Conservation (phyloP, 37 sponge, comb jelly and placozoan species). For the Haliclona indistincta region DNA sequence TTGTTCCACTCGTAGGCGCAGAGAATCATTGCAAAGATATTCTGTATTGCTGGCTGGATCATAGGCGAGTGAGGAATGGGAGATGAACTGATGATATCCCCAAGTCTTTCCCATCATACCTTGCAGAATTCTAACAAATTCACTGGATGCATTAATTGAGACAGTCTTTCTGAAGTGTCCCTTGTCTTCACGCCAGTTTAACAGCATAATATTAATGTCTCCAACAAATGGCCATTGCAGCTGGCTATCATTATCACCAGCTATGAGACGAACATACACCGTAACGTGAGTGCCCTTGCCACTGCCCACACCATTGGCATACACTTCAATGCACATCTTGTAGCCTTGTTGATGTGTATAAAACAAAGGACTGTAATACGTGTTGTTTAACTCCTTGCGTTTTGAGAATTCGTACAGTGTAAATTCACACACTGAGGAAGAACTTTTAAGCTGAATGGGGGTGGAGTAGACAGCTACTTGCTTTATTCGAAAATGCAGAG, state of each 20-base stretch:
- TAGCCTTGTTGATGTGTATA: conserved; percentile 80
- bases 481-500: background rate
- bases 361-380: conserved; percentile 80
- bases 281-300: conserved; percentile 74
- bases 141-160: no score
- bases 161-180: no score
- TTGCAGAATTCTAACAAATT: no score
- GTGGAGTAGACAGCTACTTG: background rate
- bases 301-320: conserved; percentile 79
- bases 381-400: no score
- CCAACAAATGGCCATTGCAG: no score
- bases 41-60: background rate
- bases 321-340: conserved; percentile 82
- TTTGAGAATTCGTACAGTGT: background rate
- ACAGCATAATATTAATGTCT: no score
- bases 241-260: no score
- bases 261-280: conserved; percentile 70
- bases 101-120: no score
- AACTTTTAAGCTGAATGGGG: background rate
- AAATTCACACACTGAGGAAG: background rate
- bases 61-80: no score
- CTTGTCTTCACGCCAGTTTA: no score
- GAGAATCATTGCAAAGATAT: conserved; percentile 8
- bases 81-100: no score
- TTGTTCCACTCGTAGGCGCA: background rate